Evolutionary conservation across 2,888 invertebrate species (phyloP), one percentile per base, ranked within the genome.

Genomic region (Ptilodon capucinus): DNA sequence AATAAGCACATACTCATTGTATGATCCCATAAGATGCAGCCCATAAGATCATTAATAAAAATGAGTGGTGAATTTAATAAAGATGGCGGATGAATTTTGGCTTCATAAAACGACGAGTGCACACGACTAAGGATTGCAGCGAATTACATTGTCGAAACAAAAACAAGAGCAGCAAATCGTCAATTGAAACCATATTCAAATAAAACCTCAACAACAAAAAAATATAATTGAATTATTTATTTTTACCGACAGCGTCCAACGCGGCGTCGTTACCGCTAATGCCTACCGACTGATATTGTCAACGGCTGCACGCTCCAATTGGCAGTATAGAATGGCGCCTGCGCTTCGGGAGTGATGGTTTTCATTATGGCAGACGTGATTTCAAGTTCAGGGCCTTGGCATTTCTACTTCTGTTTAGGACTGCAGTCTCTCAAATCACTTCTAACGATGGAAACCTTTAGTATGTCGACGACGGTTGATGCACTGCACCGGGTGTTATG

Each of bases 291-390:
- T 50, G 61, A 64, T 57, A 57, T 55, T 50, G 68, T 56, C 66
- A 42, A 46, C 39, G 38, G 46, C 52, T 42, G 35, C 54, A 68
- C 60, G 73, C 71, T 74, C 73, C 58, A 68, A 56, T 73, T 67
- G 53, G 36, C 63, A 57, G 43, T 34, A n/a, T n/a, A 57, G 51
- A 63, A 60, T 58, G 64, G 58, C 64, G 2, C 2, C 28, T n/a
- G 21, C 21, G 67, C 54, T 60, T 64, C 44, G 28, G 48, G 28
- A 21, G 40, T 14, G 40, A 34, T 44, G 44, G 42, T 17, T 61
- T 51, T 54, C 47, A 43, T 46, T 32, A 45, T 8, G 23, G 28
- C 25, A 16, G 39, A 1, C 2, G 7, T 7, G 21, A 21, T 61
- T 55, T 63, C 66, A 63, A 65, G 62, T 63, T 65, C 62, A 64